Base-by-base conservation (phyloP, 1,140 invertebrate species). In the Muscidifurax raptorellus region DNA sequence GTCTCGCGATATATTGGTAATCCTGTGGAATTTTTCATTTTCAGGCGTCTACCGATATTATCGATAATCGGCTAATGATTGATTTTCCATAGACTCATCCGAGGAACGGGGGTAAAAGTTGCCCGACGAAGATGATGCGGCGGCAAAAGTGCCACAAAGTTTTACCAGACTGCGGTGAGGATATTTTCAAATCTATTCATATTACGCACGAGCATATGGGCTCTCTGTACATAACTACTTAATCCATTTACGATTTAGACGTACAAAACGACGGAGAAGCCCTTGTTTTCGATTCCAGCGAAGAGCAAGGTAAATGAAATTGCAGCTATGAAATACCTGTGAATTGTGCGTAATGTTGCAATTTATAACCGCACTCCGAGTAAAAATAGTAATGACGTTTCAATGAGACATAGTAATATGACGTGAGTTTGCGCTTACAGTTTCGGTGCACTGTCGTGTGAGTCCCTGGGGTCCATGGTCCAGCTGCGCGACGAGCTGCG, bases 81-180 rank as follows among this genome's bases (percentile, higher is more conserved):
- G 28, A 69, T 69, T 69, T 83, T 85, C 76, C 36, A 6, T 25
- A 95, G 90, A 89, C 91, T n/a, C 90, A 94, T 6, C 93, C 95
- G 0, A 91, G 93, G 84, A 96, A 96, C 87, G 96, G 95, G 0
- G 96, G 96, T 10, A 94, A 94, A 86, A 91, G 89, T 4, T 97
- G 97, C 90, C 96, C 96, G 1, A 94, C 93, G 84, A 95, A 94
- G 86, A 86, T 95, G 74, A 87, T 93, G 0, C 92, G 92, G 74
- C 93, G 89, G 86, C 94, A 91, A 88, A 94, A 93, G 84, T 95
- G 95, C 83, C 89, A 85, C 15, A 92, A 91, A 86, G 78, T 92
- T 12, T 32, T 86, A 36, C 88, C 88, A 22, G 90, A 90, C 2
- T 93, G 92, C 69, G 90, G 92, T 93, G 89, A 91, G 89, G 22